A percentile compares a stretch with the other conserved stretches of the same genome.
Evolutionary conservation across 2,888 invertebrate genomes (phyloP).

Genomic region (Gymnocheta viridis): DNA sequence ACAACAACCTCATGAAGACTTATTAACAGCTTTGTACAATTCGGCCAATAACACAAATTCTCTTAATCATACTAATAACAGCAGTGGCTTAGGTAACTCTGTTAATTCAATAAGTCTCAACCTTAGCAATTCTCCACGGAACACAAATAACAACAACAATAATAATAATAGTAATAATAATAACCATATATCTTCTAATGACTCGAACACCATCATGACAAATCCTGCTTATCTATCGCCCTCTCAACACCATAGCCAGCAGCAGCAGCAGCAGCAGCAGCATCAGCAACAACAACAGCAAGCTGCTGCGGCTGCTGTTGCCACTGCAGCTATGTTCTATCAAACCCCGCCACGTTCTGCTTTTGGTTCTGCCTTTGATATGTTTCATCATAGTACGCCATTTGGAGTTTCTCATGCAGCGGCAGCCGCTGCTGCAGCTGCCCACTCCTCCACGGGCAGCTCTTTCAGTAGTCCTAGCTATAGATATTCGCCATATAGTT

Average conservation of each 20-base stretch:
- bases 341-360: slow-evolving; percentile 81
- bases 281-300: slow-evolving; percentile 73
- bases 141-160: slow-evolving; percentile 72
- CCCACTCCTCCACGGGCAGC: slow-evolving; percentile 77
- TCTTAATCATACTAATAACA: slow-evolving; percentile 72
- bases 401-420: slow-evolving; percentile 80
- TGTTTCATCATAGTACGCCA: slow-evolving; percentile 82
- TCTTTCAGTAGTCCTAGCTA: slow-evolving; percentile 81
- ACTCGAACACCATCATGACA: slow-evolving; percentile 62
- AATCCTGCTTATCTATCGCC: slow-evolving; percentile 64
- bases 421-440: slow-evolving; percentile 77
- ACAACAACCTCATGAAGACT: slow-evolving; percentile 71
- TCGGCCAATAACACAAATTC: slow-evolving; percentile 61
- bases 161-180: too few relatives aligned
- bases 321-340: slow-evolving; percentile 80
- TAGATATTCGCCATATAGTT: slow-evolving; percentile 82
- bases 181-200: slow-evolving; percentile 12
- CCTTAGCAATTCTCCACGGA: slow-evolving; percentile 79
- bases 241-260: slow-evolving; percentile 71
- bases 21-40: slow-evolving; percentile 75
- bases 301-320: slow-evolving; percentile 78
- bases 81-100: slow-evolving; percentile 78
- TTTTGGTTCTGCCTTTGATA: slow-evolving; percentile 81
- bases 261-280: slow-evolving; percentile 68
- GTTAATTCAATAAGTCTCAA: slow-evolving; percentile 77